These are phyloP conservation scores for Archilochus colubris DNA, from an alignment of 2,113 vertebrate genomes.

Conservation along the genomic window DNA sequence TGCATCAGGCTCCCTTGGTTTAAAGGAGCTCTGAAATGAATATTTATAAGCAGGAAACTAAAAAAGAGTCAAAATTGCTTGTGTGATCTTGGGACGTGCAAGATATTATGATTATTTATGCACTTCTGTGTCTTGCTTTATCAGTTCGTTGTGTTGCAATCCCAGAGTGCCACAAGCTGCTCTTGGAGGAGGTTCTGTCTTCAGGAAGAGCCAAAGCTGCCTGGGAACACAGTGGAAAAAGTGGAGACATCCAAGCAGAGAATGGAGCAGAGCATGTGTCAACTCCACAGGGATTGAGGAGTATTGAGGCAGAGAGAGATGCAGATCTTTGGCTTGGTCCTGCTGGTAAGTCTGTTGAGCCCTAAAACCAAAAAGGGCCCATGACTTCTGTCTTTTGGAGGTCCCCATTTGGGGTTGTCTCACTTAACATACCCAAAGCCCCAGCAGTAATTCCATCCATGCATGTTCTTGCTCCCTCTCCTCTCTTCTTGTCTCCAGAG, in stretches of 20 bases:
- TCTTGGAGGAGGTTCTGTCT: background rate
- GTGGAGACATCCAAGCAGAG: background rate
- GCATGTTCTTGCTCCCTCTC: background rate
- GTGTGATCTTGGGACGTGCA: slow-evolving; percentile 31
- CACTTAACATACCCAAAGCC: background rate
- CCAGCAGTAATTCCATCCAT: background rate
- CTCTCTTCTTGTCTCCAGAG: background rate
- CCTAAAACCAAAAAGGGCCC: background rate
- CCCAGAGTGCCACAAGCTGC: background rate
- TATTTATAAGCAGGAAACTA: slow-evolving; percentile 35
- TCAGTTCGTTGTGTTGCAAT: slow-evolving; percentile 1
- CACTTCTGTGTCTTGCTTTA: slow-evolving; percentile 2
- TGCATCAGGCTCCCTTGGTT: slow-evolving; percentile 24
- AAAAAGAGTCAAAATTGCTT: slow-evolving; percentile 21
- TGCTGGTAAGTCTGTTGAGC: background rate
- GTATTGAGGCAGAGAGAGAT: background rate
- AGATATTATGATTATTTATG: slow-evolving; percentile 31
- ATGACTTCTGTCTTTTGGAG: background rate
- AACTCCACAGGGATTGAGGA: fast-evolving
- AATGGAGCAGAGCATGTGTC: background rate
- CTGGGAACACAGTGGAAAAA: background rate
- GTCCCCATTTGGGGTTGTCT: background rate
- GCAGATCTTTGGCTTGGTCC: background rate
- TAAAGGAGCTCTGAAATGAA: slow-evolving; percentile 50
- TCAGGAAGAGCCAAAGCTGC: background rate